Base-by-base conservation (phyloP, 2,797 vertebrate genomes). In the Enteromius thamalakanensis region DNA sequence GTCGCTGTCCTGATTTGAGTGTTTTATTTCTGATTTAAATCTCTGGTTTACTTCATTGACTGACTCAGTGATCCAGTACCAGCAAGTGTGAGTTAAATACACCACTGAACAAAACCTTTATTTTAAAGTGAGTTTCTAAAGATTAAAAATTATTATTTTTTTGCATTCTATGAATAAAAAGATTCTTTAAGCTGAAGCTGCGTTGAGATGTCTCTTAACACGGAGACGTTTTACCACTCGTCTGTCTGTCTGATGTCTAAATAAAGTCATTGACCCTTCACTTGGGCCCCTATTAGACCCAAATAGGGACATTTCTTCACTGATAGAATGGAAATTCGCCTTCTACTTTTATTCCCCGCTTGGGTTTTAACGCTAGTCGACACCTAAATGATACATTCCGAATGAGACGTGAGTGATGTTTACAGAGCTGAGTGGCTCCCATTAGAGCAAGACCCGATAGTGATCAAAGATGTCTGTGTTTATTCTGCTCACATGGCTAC, bases 341-440 rank as follows among this genome's bases (percentile, higher is more conserved):
- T 11, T 74, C 15, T 14, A 21, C 72, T 80, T 72, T 77, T 53
- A 23, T 83, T 3, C 47, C 49, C 17, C n/a, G 69, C 53, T 83
- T 79, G 51, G 65, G 51, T 77, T 77, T 65, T 80, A 77, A 80
- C 64, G 72, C 32, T n/a, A 72, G 19, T 65, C 42, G 67, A 80
- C 80, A 80, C 71, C 58, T 83, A 55, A 80, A 26, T 4, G 78
- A 53, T 11, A 88, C 83, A 88, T 84, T 82, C 80, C 60, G 15
- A 42, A 29, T 51, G 26, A 74, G 17, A 69, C 21, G 29, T 42
- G 47, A 77, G 60, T 12, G n/a, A 45, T 71, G 82, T 86, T 82
- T 82, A 82, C 67, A 60, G 40, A 53, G 40, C 60, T 34, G 15
- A 62, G 34, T 45, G 11, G 47, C 42, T 67, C 23, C 47, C 68